These are phyloP conservation scores for Meghimatium bilineatum DNA, from an alignment of 2,888 invertebrate species.

Conservation along the genomic window DNA sequence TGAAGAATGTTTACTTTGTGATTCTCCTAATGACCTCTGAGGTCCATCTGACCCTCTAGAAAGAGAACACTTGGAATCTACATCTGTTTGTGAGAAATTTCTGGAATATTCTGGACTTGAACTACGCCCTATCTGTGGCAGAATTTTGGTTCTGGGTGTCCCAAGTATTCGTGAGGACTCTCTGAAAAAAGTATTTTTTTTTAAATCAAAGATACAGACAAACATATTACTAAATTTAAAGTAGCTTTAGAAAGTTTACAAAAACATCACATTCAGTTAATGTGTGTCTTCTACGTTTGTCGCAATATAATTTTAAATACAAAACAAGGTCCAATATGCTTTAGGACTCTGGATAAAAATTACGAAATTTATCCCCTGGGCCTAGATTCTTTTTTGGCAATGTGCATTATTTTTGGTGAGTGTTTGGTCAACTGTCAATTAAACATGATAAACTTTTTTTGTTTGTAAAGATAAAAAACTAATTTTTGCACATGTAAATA, in stretches of 20 bases:
- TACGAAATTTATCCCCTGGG: too few species aligned
- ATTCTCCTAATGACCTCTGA: conserved; percentile 49
- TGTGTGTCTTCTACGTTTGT: too few species aligned
- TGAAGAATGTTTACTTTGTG: not conserved
- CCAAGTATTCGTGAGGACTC: conserved; percentile 51
- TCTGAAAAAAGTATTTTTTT: conserved; percentile 34
- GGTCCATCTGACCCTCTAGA: conserved; percentile 20
- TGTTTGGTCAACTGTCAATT: too few species aligned
- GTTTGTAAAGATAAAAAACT: too few species aligned
- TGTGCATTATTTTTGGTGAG: too few species aligned
- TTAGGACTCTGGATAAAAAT: too few species aligned
- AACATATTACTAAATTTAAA: not conserved
- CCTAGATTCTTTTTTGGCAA: too few species aligned
- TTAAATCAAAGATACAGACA: not conserved
- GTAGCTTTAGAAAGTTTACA: not conserved
- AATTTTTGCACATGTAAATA: too few species aligned
- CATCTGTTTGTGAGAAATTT: not conserved
- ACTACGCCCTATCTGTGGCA: conserved; percentile 50
- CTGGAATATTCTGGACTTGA: conserved; percentile 39
- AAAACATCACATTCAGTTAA: too few species aligned
- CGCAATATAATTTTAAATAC: too few species aligned
- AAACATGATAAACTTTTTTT: too few species aligned
- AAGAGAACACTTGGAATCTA: not conserved
- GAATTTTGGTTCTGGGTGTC: conserved; percentile 48
- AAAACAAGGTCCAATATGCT: too few species aligned